Base-by-base conservation (phyloP, 2,888 invertebrate genomes). In the Polydrusus tereticollis region DNA sequence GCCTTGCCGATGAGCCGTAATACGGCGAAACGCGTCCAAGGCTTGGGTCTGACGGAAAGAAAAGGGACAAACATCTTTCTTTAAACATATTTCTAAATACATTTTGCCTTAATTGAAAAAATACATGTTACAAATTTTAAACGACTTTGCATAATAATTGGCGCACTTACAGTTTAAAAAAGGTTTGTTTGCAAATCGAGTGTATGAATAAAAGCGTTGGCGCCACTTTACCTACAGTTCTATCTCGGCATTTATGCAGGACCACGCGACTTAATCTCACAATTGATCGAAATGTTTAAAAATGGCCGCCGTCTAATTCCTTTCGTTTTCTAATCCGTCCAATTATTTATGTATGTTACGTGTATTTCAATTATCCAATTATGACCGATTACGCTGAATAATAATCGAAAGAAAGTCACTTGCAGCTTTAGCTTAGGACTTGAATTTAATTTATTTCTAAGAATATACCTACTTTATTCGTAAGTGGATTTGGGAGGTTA, bases 271-370 rank as follows among this genome's bases (percentile, higher is more conserved):
- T 55, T 55, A 55, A 55, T 55, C 52, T 55, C 29, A 18, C 29
- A 33, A 55, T 55, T 8, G 52, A 55, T 55, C 52, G 20, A 23
- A 43, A 16, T 6, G 45, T 12, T 55, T 55, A 12, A 55, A 55
- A 26, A 55, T 55, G 52, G 52, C 29, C 29, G 52, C 29, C 21
- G 20, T 47, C 12, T 45, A 45, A 21, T n/a, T 47, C 47, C 47
- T 55, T 55, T 55, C 52, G 7, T 16, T 55, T 55, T 55, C 52
- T 55, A 55, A 55, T 55, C 52, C 52, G 18, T 55, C 26, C 52
- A 55, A 55, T 55, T 55, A 55, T 55, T 55, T 55, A 55, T 29
- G 29, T 55, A 55, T 55, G 52, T 55, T 55, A 55, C 52, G 52
- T 55, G 52, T 18, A 26, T 55, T 55, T n/a, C 52, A 55, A 55